phyloP scores from a whole-genome alignment of 2,113 vertebrate genomes.

The Ailurus styani region DNA sequence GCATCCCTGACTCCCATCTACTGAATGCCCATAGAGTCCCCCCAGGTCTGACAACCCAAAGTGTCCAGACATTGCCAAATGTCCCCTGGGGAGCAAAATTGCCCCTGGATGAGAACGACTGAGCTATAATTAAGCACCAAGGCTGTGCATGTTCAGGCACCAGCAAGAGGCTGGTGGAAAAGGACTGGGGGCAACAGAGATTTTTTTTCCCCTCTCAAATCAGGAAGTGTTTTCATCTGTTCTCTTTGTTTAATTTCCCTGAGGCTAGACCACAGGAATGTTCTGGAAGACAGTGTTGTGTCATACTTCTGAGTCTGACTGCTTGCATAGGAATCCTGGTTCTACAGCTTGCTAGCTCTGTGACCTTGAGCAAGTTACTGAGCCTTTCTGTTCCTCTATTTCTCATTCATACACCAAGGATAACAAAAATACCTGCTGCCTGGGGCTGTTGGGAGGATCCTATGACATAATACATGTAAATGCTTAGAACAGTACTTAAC shows the following conservation, averaged over 20 bases:
- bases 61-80: background rate
- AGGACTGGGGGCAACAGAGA: no score
- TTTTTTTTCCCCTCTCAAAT: background rate
- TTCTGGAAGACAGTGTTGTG: background rate
- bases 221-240: background rate
- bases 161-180: background rate
- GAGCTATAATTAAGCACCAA: background rate
- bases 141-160: background rate
- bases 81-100: background rate
- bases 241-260: background rate
- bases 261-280: background rate
- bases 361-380: background rate
- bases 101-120: background rate
- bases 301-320: background rate
- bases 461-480: accelerated
- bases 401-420: background rate
- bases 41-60: background rate
- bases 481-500: background rate
- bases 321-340: background rate
- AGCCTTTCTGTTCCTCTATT: background rate
- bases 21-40: background rate
- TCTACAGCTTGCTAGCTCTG: background rate
- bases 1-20: background rate
- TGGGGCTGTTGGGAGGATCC: background rate
- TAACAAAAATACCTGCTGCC: background rate